Evolutionary conservation across 1,140 invertebrate genomes (phyloP).

Genomic region (Hormaphis cornu): DNA sequence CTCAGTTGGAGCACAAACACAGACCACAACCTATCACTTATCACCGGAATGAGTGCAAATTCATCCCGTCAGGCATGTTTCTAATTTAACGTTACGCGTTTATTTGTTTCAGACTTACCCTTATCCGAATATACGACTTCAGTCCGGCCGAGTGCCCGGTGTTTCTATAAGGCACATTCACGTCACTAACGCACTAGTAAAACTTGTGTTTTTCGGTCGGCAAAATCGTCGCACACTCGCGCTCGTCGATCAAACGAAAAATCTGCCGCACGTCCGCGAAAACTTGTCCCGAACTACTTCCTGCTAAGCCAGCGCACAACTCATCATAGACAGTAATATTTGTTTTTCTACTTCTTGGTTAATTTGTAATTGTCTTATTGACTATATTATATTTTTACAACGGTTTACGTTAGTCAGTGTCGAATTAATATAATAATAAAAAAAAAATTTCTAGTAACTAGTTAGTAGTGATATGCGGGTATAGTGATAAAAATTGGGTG

Average conservation of each 20-base stretch:
- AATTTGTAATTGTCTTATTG: too few relatives aligned
- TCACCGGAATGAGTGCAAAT: not conserved
- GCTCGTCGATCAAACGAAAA: not conserved
- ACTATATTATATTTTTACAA: too few relatives aligned
- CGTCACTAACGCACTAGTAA: conserved; percentile 2
- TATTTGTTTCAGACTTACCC: not conserved
- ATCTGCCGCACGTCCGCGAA: not conserved
- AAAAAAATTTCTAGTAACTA: not conserved
- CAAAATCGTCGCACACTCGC: too few relatives aligned
- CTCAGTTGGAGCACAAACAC: too few relatives aligned
- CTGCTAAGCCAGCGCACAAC: conserved; percentile 4
- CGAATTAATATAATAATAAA: conserved; percentile 27
- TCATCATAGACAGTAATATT: conserved; percentile 18
- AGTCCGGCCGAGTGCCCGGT: conserved; percentile 14
- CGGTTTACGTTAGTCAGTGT: too few relatives aligned
- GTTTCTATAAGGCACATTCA: conserved; percentile 27
- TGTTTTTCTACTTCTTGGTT: not conserved
- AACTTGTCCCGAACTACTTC: not conserved
- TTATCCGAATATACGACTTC: conserved; percentile 22
- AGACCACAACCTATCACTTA: too few relatives aligned
- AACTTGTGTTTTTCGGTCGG: not conserved
- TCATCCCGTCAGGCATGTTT: too few relatives aligned
- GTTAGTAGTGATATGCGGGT: conserved; percentile 7
- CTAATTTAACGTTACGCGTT: too few relatives aligned
- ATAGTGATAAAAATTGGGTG: conserved; percentile 31